phyloP scores from a whole-genome alignment of 1,140 invertebrate genomes.

The Habropoda laboriosa region DNA sequence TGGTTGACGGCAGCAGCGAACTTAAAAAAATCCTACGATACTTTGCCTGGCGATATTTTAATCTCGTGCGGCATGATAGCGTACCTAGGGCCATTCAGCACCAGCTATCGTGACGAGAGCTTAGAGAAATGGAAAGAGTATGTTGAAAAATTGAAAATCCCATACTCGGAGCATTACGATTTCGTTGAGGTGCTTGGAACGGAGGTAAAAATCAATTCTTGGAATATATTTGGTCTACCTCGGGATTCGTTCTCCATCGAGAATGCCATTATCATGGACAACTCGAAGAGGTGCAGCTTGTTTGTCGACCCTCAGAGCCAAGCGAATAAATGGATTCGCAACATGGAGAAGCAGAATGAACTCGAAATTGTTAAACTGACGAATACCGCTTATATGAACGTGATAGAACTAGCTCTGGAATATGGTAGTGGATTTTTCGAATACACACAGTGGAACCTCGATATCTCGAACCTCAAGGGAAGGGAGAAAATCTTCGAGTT shows the following conservation, averaged over 20 bases:
- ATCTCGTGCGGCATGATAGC: conserved; percentile 86
- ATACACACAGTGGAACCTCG: too few relatives aligned
- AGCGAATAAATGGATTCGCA: conserved; percentile 87
- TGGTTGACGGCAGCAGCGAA: conserved; percentile 84
- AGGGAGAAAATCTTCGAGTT: too few relatives aligned
- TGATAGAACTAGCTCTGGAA: conserved; percentile 84
- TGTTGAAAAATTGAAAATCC: conserved; percentile 81
- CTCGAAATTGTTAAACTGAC: conserved; percentile 83
- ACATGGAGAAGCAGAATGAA: conserved; percentile 85
- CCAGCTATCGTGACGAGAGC: conserved; percentile 77
- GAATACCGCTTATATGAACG: conserved; percentile 83
- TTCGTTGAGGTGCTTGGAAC: conserved; percentile 84
- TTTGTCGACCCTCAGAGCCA: conserved; percentile 88
- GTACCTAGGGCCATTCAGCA: conserved; percentile 86
- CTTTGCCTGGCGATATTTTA: conserved; percentile 85
- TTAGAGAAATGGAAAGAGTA: conserved; percentile 81
- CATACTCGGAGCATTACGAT: conserved; percentile 83
- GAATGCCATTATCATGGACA: conserved; percentile 86
- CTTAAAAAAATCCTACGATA: conserved; percentile 83
- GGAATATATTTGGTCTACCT: conserved; percentile 86
- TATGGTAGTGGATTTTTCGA: conserved; percentile 81
- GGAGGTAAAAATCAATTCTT: conserved; percentile 83
- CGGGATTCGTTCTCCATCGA: conserved; percentile 86
- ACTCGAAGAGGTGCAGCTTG: conserved; percentile 84
- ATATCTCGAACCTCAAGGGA: too few relatives aligned